Percentiles rank a stretch among this genome's conserved stretches.
phyloP scores from a whole-genome alignment of 2,797 vertebrate genomes.

The Capromys pilorides region DNA sequence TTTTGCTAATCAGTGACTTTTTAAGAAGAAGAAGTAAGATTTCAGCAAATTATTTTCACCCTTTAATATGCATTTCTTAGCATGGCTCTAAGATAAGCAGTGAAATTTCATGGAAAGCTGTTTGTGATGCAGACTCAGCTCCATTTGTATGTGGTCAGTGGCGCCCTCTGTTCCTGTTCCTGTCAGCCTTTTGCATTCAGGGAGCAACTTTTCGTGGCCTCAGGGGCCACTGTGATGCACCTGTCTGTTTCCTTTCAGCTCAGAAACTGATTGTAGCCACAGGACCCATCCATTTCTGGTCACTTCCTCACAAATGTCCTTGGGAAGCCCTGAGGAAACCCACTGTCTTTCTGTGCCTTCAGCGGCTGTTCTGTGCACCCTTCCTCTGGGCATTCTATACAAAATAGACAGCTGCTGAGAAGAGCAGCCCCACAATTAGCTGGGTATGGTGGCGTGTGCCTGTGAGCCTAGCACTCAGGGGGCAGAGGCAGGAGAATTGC shows the following conservation, averaged over 20 bases:
- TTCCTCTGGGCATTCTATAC: too few species aligned
- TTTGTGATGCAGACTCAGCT: conserved; percentile 20
- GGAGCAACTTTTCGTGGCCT: not conserved
- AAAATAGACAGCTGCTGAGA: not conserved
- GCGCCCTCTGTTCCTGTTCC: rapidly evolving
- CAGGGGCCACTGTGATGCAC: not conserved
- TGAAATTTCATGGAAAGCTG: not conserved
- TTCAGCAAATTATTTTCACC: conserved; percentile 68
- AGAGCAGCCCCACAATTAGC: not conserved
- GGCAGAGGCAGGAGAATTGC: not conserved
- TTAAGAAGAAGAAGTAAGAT: conserved; percentile 59
- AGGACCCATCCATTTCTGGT: not conserved
- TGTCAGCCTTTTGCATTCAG: rapidly evolving
- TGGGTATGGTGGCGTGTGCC: not conserved
- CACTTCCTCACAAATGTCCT: not conserved
- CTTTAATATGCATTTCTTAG: not conserved
- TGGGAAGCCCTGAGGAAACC: not conserved
- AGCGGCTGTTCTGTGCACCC: not conserved
- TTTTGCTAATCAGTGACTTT: conserved; percentile 73
- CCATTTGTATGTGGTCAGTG: rapidly evolving
- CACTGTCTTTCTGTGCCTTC: not conserved
- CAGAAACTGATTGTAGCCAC: not conserved
- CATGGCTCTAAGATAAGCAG: conserved; percentile 7
- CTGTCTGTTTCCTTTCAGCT: not conserved
- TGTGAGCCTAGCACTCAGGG: not conserved